phyloP scores from a whole-genome alignment of 2,888 invertebrate genomes.

The Bibio marci region DNA sequence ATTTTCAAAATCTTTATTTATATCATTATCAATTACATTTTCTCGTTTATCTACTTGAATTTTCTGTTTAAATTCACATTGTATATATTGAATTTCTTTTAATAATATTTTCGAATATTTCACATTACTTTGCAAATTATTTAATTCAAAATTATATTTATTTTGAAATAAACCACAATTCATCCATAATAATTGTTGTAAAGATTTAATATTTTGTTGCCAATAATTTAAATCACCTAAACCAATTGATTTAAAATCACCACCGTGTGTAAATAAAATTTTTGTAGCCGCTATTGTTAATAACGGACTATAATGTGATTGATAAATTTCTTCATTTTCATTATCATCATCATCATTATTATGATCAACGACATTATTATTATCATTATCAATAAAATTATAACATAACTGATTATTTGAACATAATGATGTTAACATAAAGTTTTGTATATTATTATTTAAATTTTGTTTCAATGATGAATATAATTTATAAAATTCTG shows the following conservation, averaged over 20 bases:
- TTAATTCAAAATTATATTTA: conserved; percentile 7
- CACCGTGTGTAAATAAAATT: conserved; percentile 8
- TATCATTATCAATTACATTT: neutral
- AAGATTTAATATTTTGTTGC: conserved; percentile 18
- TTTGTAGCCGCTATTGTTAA: neutral
- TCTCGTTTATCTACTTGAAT: no score
- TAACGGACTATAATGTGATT: neutral
- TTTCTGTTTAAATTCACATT: no score
- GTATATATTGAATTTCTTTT: conserved; percentile 18
- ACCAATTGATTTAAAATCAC: conserved; percentile 19
- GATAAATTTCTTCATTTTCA: neutral
- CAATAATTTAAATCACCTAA: conserved; percentile 20
- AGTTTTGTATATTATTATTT: neutral
- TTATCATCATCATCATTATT: no score
- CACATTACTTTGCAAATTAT: conserved; percentile 9
- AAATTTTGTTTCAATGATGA: conserved; percentile 5
- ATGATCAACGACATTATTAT: no score
- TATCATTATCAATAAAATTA: no score
- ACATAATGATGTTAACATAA: neutral
- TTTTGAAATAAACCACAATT: conserved; percentile 34
- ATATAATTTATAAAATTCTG: conserved; percentile 5
- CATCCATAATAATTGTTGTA: conserved; percentile 37
- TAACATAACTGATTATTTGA: neutral
- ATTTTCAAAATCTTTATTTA: neutral
- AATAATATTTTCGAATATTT: conserved; percentile 16